Conservation (phyloP, 1,140 invertebrate species). For the Mamestra configurata region DNA sequence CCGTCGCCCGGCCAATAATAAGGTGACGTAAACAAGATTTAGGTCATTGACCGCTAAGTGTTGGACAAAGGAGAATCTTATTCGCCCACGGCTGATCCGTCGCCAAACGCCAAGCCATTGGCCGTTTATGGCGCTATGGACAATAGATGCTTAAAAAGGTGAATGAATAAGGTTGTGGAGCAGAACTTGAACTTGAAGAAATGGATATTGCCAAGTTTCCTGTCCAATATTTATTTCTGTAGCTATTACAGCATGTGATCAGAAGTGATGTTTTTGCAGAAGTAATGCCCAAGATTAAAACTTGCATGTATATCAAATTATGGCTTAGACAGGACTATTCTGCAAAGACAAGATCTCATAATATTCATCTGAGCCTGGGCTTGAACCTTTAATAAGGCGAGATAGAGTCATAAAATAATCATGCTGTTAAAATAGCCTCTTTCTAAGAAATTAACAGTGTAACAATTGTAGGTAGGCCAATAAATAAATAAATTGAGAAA, state of each 20-base stretch:
- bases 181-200: neutral
- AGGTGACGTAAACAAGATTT: slow-evolving; percentile 69
- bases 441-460: too few relatives aligned
- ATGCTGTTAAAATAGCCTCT: too few relatives aligned
- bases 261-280: too few relatives aligned
- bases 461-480: too few relatives aligned
- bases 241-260: too few relatives aligned
- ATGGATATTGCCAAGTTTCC: neutral
- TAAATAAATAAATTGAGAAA: too few relatives aligned
- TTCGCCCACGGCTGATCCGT: slow-evolving; percentile 47
- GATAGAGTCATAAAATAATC: too few relatives aligned
- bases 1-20: slow-evolving; percentile 57
- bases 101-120: slow-evolving; percentile 8
- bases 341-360: too few relatives aligned
- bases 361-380: too few relatives aligned
- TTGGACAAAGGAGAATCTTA: slow-evolving; percentile 63
- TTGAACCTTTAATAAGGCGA: too few relatives aligned
- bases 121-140: slow-evolving; percentile 20
- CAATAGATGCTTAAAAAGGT: neutral
- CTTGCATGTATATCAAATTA: neutral
- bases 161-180: neutral
- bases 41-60: slow-evolving; percentile 70
- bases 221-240: neutral
- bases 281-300: neutral
- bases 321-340: neutral